Evolutionary conservation across 1,140 invertebrate genomes (phyloP).

Genomic region (Coelopa frigida): DNA sequence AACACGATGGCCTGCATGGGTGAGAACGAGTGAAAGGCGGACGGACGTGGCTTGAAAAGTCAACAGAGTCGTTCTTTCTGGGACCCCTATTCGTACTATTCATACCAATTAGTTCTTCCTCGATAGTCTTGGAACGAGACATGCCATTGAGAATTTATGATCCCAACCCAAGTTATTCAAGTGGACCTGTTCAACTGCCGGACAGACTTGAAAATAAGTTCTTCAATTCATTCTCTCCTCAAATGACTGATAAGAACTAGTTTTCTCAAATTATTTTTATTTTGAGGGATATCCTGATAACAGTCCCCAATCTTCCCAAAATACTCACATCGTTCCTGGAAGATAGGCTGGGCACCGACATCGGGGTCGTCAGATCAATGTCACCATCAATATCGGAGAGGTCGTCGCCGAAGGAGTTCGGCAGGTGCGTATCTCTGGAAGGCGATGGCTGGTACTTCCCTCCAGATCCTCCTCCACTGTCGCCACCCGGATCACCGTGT

Average conservation of each 20-base stretch:
- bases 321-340: conserved; percentile 28
- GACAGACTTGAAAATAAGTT: neutral
- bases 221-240: no score
- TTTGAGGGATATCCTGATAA: conserved; percentile 1
- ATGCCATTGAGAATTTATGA: no score
- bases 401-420: conserved; percentile 63
- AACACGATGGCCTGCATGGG: no score
- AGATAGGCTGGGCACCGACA: conserved; percentile 47
- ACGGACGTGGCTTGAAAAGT: no score
- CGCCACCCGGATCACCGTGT: conserved; percentile 7
- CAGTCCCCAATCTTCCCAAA: no score
- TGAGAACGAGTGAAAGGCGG: no score
- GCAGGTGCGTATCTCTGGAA: conserved; percentile 52
- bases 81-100: no score
- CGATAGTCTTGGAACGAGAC: no score
- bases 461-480: conserved; percentile 17
- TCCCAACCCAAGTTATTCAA: neutral
- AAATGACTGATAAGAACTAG: no score
- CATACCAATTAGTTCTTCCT: no score
- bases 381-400: conserved; percentile 67
- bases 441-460: conserved; percentile 51
- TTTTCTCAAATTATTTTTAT: conserved; percentile 3
- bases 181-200: neutral
- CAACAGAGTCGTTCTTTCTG: no score
- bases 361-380: conserved; percentile 57